Percentiles rank a stretch among this genome's conserved stretches.
phyloP scores from a whole-genome alignment of 2,888 invertebrate genomes.

The Hirtodrosophila histrioides region DNA sequence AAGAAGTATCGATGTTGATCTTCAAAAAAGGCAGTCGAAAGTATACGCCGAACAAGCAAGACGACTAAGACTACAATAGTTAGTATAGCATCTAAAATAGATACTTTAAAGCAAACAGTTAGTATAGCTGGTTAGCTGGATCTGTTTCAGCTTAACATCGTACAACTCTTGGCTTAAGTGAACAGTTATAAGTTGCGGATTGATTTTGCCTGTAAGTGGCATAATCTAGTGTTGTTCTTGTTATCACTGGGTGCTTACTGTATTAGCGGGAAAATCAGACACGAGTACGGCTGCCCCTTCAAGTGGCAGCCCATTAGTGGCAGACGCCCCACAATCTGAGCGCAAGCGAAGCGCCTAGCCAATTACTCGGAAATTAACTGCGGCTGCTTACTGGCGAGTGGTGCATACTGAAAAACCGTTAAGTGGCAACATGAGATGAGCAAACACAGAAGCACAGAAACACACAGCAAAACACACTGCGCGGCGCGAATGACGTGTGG shows the following conservation, averaged over 20 bases:
- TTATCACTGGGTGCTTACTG: conserved; percentile 26
- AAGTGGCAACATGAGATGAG: conserved; percentile 64
- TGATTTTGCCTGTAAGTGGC: background rate
- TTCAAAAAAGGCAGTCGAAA: too few relatives aligned
- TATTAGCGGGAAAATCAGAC: too few relatives aligned
- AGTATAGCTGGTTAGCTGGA: too few relatives aligned
- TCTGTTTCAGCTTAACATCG: too few relatives aligned
- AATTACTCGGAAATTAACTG: conserved; percentile 76
- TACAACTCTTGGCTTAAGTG: too few relatives aligned
- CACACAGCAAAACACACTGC: conserved; percentile 11
- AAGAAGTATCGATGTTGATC: too few relatives aligned
- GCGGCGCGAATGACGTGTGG: conserved; percentile 44
- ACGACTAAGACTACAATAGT: too few relatives aligned
- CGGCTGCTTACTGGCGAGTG: conserved; percentile 55
- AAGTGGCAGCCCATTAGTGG: conserved; percentile 46
- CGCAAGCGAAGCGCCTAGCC: conserved; percentile 76
- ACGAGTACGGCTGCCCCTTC: conserved; percentile 39
- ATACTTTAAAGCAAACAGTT: too few relatives aligned
- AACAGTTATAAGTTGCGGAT: too few relatives aligned
- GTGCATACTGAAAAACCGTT: conserved; percentile 72
- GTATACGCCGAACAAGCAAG: too few relatives aligned
- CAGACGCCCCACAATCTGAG: conserved; percentile 54
- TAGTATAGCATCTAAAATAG: too few relatives aligned
- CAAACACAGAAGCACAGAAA: conserved; percentile 16
- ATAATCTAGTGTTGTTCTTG: background rate